Conservation (phyloP, 2,797 vertebrate genomes). For the Falco rusticolus region DNA sequence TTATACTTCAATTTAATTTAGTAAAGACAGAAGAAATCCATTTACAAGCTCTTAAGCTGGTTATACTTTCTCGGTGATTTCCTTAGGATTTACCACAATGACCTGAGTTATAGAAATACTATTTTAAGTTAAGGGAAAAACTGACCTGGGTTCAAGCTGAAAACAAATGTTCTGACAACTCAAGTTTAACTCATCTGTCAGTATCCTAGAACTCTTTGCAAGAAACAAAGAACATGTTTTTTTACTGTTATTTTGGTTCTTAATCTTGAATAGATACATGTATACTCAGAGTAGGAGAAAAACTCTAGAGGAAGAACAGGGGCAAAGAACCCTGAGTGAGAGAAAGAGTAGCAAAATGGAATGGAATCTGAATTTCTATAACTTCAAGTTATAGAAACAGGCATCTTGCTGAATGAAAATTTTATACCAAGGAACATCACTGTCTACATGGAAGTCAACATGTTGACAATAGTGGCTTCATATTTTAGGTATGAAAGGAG, state of each 20-base stretch:
- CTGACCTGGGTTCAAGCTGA: slow-evolving; percentile 29
- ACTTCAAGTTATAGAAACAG: background rate
- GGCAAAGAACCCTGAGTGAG: background rate
- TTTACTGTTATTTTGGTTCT: background rate
- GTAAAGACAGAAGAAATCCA: slow-evolving; percentile 18
- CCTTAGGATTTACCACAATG: background rate
- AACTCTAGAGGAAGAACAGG: background rate
- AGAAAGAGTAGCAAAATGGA: background rate
- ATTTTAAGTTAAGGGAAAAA: slow-evolving; percentile 19
- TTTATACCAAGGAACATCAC: background rate
- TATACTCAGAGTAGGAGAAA: background rate
- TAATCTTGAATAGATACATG: background rate
- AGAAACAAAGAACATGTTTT: background rate
- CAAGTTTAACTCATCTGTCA: slow-evolving; percentile 31
- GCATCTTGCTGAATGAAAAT: background rate
- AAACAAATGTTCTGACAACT: slow-evolving; percentile 48
- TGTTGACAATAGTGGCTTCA: background rate
- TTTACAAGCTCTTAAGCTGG: slow-evolving; percentile 20
- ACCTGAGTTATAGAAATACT: background rate
- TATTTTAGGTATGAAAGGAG: slow-evolving; percentile 6
- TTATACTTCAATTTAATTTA: slow-evolving; percentile 29
- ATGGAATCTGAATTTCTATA: background rate
- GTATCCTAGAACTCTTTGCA: background rate
- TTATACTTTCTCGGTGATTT: slow-evolving; percentile 24
- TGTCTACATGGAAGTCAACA: background rate